A percentile compares a stretch with the other conserved stretches of the same genome.
Conservation (phyloP, 2,888 invertebrate species). For the Lagria hirta region DNA sequence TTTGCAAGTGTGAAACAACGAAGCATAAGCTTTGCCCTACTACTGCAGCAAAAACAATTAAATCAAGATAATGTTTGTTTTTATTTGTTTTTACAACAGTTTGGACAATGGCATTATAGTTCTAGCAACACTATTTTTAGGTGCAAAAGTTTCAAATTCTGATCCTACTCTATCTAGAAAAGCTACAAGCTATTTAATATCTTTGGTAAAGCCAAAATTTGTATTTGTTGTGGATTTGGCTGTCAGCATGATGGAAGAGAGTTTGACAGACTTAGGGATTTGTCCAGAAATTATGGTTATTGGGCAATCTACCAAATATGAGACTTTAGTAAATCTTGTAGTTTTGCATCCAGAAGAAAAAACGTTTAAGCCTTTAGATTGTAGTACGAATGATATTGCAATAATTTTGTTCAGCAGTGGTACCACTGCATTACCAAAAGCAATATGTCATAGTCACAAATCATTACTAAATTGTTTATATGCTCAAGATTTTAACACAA, state of each 20-base stretch:
- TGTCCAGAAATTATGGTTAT: conserved; percentile 36
- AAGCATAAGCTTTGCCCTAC: conserved; percentile 53
- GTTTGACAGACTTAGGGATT: conserved; percentile 23
- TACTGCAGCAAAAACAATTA: conserved; percentile 51
- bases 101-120: conserved; percentile 54
- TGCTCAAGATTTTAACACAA: conserved; percentile 14
- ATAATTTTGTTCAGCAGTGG: conserved; percentile 47
- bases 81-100: conserved; percentile 55
- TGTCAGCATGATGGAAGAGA: conserved; percentile 28
- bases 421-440: conserved; percentile 45
- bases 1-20: conserved; percentile 37
- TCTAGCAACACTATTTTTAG: conserved; percentile 55
- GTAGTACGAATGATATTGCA: conserved; percentile 31
- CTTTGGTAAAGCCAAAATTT: conserved; percentile 28
- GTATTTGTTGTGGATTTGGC: conserved; percentile 28
- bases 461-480: conserved; percentile 21
- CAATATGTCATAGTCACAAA: conserved; percentile 38
- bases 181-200: conserved; percentile 37
- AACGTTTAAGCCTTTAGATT: conserved; percentile 8
- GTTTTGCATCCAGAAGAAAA: conserved; percentile 12
- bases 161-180: conserved; percentile 38
- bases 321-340: conserved; percentile 25
- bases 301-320: conserved; percentile 33
- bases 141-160: conserved; percentile 44
- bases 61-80: conserved; percentile 53